These are phyloP conservation scores for Chesias legatella DNA, from an alignment of 2,888 invertebrate genomes.

Conservation along the genomic window DNA sequence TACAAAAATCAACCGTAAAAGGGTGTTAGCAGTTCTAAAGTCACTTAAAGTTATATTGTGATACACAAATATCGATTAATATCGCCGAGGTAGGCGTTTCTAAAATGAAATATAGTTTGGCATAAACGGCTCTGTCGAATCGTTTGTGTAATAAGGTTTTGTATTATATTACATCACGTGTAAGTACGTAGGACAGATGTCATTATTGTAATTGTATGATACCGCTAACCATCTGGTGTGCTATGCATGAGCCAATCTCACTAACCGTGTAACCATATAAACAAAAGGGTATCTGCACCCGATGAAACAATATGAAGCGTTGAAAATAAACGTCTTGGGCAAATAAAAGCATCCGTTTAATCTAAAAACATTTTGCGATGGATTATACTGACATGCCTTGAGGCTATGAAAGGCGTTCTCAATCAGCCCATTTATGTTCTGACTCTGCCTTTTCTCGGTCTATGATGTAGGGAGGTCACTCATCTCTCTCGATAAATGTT, in stretches of 20 bases:
- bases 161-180: slow-evolving; percentile 8
- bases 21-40: too few species aligned
- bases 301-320: slow-evolving; percentile 1
- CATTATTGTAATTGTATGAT: slow-evolving; percentile 15
- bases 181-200: slow-evolving; percentile 14
- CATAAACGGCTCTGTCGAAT: too few species aligned
- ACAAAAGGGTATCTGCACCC: slow-evolving; percentile 7
- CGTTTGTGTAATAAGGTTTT: slow-evolving; percentile 2
- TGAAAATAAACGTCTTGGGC: background rate
- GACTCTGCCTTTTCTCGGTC: slow-evolving; percentile 13
- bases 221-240: slow-evolving; percentile 18
- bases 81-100: too few species aligned
- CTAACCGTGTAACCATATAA: too few species aligned
- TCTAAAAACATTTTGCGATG: slow-evolving; percentile 1
- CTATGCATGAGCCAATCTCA: too few species aligned
- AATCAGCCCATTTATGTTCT: slow-evolving; percentile 12
- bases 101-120: too few species aligned
- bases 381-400: slow-evolving; percentile 7
- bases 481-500: background rate
- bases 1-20: too few species aligned
- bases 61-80: too few species aligned
- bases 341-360: slow-evolving; percentile 7
- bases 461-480: slow-evolving; percentile 15
- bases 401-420: slow-evolving; percentile 13
- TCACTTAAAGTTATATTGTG: too few species aligned